These are phyloP conservation scores for Poeciliopsis prolifica DNA, from an alignment of 2,113 vertebrate species.

Conservation along the genomic window DNA sequence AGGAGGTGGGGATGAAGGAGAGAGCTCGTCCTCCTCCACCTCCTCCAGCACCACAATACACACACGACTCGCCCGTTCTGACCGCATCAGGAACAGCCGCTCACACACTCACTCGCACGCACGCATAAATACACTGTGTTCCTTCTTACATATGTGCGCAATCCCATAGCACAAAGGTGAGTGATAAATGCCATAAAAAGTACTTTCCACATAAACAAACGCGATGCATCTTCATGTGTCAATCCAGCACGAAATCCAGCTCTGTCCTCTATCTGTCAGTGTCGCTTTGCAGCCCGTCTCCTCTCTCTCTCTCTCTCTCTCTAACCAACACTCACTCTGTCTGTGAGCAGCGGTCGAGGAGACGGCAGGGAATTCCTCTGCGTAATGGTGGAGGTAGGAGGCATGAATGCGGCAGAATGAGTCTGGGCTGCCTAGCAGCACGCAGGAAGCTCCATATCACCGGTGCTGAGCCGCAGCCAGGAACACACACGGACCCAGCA, in stretches of 20 bases:
- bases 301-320: background rate
- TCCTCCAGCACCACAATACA: slow-evolving; percentile 99
- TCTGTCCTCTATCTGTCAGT: slow-evolving; percentile 60
- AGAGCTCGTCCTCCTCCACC: slow-evolving; percentile 84
- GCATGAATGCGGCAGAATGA: slow-evolving; percentile 73
- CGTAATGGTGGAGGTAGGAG: slow-evolving; percentile 67
- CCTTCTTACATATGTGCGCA: slow-evolving; percentile 50
- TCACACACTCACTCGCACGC: slow-evolving; percentile 24
- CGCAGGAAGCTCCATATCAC: slow-evolving; percentile 65
- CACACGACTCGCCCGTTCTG: slow-evolving; percentile 94
- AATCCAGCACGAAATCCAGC: slow-evolving; percentile 37
- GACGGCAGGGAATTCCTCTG: slow-evolving; percentile 75
- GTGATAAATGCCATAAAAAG: slow-evolving; percentile 24
- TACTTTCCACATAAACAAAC: slow-evolving; percentile 29
- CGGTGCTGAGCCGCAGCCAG: slow-evolving; percentile 57
- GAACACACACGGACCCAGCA: slow-evolving; percentile 37
- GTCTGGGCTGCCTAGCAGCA: slow-evolving; percentile 54
- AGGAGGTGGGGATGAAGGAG: slow-evolving; percentile 62
- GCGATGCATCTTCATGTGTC: slow-evolving; percentile 41
- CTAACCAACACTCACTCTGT: slow-evolving; percentile 35
- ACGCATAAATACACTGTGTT: slow-evolving; percentile 36
- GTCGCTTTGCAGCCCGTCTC: slow-evolving; percentile 50
- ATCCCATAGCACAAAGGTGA: slow-evolving; percentile 33
- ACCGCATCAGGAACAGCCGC: slow-evolving; percentile 77
- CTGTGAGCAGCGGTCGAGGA: slow-evolving; percentile 46